A percentile compares a stretch with the other conserved stretches of the same genome.
phyloP scores from a whole-genome alignment of 2,113 vertebrate species.

The Bettongia penicillata region DNA sequence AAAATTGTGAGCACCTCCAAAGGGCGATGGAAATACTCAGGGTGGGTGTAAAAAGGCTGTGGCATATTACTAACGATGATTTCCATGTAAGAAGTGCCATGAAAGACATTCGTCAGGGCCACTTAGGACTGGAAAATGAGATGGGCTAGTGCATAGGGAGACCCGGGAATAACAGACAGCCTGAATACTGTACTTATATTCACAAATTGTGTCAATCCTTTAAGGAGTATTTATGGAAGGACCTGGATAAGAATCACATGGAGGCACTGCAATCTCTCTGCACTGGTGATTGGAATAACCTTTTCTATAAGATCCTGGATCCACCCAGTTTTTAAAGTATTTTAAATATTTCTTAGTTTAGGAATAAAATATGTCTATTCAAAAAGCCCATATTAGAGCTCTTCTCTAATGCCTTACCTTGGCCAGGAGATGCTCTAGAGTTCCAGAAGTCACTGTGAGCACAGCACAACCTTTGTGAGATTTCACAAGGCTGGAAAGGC shows the following conservation, averaged over 20 bases:
- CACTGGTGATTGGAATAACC: neutral
- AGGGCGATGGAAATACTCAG: neutral
- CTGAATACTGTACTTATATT: neutral
- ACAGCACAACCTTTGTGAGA: neutral
- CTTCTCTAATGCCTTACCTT: neutral
- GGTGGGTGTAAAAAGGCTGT: neutral
- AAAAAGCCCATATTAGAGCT: neutral
- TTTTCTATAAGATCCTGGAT: neutral
- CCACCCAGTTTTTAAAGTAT: neutral
- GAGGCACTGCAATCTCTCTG: neutral
- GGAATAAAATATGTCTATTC: neutral
- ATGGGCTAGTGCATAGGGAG: neutral
- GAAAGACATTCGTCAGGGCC: neutral
- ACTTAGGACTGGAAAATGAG: neutral
- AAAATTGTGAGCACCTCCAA: neutral
- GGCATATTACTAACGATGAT: neutral
- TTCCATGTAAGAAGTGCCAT: neutral
- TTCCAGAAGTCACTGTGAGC: neutral
- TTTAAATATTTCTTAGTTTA: neutral
- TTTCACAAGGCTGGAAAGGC: neutral
- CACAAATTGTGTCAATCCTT: neutral
- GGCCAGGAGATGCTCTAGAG: neutral
- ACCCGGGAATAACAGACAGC: neutral
- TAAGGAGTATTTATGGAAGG: neutral
- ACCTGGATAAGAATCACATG: neutral